Percentiles rank a stretch among this genome's conserved stretches.
phyloP scores from a whole-genome alignment of 2,797 vertebrate genomes.

The Pipistrellus pygmaeus region DNA sequence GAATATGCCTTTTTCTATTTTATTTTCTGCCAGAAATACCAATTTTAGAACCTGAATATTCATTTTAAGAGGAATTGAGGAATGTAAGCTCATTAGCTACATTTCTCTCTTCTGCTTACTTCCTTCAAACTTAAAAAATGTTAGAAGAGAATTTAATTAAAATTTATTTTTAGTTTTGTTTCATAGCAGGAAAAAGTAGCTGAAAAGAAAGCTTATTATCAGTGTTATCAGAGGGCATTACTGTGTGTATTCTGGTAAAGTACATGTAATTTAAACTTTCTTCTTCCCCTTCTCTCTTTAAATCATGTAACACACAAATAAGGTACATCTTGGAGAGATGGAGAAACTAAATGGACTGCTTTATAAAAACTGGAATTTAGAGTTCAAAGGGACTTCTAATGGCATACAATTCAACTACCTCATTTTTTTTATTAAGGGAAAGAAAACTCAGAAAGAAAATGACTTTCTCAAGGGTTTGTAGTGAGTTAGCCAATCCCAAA shows the following conservation, averaged over 20 bases:
- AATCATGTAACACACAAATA: not conserved
- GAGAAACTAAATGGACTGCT: not conserved
- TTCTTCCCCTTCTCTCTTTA: not conserved
- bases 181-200: not conserved
- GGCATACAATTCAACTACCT: not conserved
- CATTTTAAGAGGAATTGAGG: not conserved
- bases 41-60: not conserved
- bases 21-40: not conserved
- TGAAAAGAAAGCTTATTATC: not conserved
- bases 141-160: not conserved
- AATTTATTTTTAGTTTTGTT: slow-evolving; percentile 26
- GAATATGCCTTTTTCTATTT: not conserved
- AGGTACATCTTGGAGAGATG: not conserved
- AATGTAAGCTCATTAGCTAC: not conserved
- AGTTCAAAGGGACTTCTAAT: not conserved
- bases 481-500: not conserved
- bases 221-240: not conserved
- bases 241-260: not conserved
- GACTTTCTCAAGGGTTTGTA: not conserved
- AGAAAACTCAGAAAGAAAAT: slow-evolving; percentile 13
- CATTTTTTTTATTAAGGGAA: slow-evolving; percentile 11
- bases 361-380: slow-evolving; percentile 4
- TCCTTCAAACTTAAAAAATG: not conserved
- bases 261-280: not conserved
- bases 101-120: not conserved